Percentiles rank a stretch among this genome's conserved stretches.
Evolutionary conservation across 2,797 vertebrate genomes (phyloP).

Genomic region (Melanotaenia trifasciata): DNA sequence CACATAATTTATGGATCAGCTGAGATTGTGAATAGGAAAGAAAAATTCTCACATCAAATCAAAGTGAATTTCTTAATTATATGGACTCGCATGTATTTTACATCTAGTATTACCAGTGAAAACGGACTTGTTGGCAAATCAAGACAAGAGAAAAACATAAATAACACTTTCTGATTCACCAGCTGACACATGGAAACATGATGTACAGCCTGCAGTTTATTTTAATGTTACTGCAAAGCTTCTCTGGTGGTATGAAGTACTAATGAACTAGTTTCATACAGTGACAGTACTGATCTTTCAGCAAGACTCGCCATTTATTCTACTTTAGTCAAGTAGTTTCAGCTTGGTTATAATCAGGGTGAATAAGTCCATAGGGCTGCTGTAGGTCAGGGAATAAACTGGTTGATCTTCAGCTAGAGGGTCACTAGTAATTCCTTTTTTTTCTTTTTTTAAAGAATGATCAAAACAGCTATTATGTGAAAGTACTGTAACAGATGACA

Average conservation of each 20-base stretch:
- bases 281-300: no score
- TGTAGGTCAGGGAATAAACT: no score
- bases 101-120: background rate
- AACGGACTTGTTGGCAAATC: background rate
- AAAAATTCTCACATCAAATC: background rate
- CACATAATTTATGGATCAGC: background rate
- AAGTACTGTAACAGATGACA: no score
- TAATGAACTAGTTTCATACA: no score
- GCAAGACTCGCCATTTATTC: background rate
- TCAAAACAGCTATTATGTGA: no score
- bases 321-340: background rate
- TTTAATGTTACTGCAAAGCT: no score
- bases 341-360: background rate
- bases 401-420: no score
- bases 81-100: background rate
- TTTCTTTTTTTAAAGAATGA: no score
- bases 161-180: background rate
- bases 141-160: background rate
- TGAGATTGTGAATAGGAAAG: background rate
- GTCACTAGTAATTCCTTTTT: no score
- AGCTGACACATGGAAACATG: background rate
- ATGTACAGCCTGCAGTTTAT: no score
- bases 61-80: no score
- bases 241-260: no score
- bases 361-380: background rate